A percentile compares a stretch with the other conserved stretches of the same genome.
phyloP scores from a whole-genome alignment of 2,888 invertebrate species.

The Archaeoteleia sp. region DNA sequence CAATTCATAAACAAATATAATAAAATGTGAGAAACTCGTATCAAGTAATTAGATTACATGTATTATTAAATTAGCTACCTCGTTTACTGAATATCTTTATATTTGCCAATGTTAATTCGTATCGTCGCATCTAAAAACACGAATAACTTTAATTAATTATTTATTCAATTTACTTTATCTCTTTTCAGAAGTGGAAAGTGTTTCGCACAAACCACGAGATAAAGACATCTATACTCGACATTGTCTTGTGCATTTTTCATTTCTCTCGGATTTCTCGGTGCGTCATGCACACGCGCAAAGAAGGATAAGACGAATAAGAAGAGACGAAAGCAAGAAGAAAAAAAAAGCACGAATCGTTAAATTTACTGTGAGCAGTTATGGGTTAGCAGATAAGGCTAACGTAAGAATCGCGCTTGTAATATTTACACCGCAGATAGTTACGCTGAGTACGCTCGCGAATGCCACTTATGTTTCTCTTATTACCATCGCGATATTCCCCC shows the following conservation, averaged over 20 bases:
- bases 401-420: slow-evolving; percentile 36
- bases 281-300: slow-evolving; percentile 14
- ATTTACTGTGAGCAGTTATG: slow-evolving; percentile 39
- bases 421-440: slow-evolving; percentile 50
- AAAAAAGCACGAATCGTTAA: slow-evolving; percentile 37
- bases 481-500: slow-evolving; percentile 27
- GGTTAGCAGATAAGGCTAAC: slow-evolving; percentile 30
- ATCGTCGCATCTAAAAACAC: too few relatives aligned
- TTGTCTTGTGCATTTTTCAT: slow-evolving; percentile 7
- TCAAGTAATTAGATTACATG: too few relatives aligned
- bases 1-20: too few relatives aligned
- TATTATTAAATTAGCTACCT: too few relatives aligned
- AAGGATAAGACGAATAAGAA: too few relatives aligned
- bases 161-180: not conserved
- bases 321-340: slow-evolving; percentile 21
- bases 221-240: not conserved
- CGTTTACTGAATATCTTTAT: too few relatives aligned
- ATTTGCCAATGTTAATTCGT: too few relatives aligned
- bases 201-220: slow-evolving; percentile 3
- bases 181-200: not conserved
- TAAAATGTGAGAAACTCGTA: too few relatives aligned
- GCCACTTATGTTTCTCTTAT: slow-evolving; percentile 47
- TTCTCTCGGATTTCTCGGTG: slow-evolving; percentile 24
- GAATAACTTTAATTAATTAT: too few relatives aligned
- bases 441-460: slow-evolving; percentile 34